Percentiles rank a stretch among this genome's conserved stretches.
phyloP scores from a whole-genome alignment of 2,888 invertebrate species.

The Drosophila paranaensis region DNA sequence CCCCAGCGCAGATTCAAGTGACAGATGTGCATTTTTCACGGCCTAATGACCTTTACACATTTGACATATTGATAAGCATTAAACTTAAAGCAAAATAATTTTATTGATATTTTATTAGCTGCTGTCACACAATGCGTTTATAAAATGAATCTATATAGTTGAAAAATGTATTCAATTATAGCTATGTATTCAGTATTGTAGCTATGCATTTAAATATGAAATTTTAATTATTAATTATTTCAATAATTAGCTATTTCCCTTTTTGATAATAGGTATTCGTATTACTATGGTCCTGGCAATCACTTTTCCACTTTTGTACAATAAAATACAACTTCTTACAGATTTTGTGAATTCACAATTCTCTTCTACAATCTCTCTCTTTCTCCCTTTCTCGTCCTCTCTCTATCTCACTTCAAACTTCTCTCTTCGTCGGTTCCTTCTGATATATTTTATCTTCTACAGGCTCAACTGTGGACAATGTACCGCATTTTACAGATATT shows the following conservation, averaged over 20 bases:
- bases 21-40: conserved; percentile 33
- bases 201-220: background rate
- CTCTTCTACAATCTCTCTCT: background rate
- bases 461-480: too few relatives aligned
- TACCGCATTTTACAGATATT: background rate
- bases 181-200: too few relatives aligned
- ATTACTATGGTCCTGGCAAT: too few relatives aligned
- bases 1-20: background rate
- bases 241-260: too few relatives aligned
- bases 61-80: background rate
- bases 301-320: too few relatives aligned
- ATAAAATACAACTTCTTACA: background rate
- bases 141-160: background rate
- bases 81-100: background rate
- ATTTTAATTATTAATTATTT: background rate
- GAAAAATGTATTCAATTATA: too few relatives aligned
- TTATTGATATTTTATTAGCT: background rate
- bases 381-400: too few relatives aligned
- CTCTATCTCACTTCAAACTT: background rate
- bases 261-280: background rate
- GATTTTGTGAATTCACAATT: too few relatives aligned
- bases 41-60: conserved; percentile 37
- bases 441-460: background rate
- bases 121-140: background rate
- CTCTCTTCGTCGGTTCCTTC: background rate